Percentiles rank a stretch among this genome's conserved stretches.
These are phyloP conservation scores for Drosophila busckii DNA, from an alignment of 1,140 invertebrate species.

Conservation along the genomic window DNA sequence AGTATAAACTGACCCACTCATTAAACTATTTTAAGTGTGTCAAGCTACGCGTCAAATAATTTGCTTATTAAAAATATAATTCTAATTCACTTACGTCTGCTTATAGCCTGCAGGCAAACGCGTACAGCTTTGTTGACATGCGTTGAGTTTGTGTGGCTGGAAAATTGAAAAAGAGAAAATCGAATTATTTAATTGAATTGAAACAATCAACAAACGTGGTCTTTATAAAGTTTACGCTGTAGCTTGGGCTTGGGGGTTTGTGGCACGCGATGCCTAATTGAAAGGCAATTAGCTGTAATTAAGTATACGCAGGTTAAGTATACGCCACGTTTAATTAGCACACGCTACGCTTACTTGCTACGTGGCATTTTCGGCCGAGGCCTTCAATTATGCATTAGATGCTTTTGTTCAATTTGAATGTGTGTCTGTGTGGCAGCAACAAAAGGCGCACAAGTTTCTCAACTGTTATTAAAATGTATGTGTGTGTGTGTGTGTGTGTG, in stretches of 20 bases:
- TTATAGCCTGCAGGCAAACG: too few species aligned
- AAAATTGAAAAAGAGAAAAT: slow-evolving; percentile 6
- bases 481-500: not conserved
- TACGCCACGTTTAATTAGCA: slow-evolving; percentile 60
- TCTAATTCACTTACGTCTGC: too few species aligned
- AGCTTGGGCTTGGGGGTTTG: slow-evolving; percentile 19
- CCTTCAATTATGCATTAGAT: slow-evolving; percentile 66
- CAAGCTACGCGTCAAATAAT: too few species aligned
- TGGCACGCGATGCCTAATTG: slow-evolving; percentile 63
- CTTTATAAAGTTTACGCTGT: too few species aligned
- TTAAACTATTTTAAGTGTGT: too few species aligned
- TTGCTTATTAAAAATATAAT: too few species aligned
- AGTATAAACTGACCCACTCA: too few species aligned
- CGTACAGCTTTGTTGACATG: too few species aligned
- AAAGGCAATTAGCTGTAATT: slow-evolving; percentile 72
- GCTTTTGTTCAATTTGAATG: slow-evolving; percentile 14
- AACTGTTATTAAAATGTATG: slow-evolving; percentile 48
- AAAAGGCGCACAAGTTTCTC: slow-evolving; percentile 25
- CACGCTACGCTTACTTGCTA: not conserved
- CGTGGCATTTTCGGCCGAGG: slow-evolving; percentile 3
- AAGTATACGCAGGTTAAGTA: slow-evolving; percentile 56
- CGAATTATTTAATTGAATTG: slow-evolving; percentile 6
- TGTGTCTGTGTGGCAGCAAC: slow-evolving; percentile 25
- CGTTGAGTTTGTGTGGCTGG: too few species aligned
- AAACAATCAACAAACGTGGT: not conserved